phyloP scores from a whole-genome alignment of 2,888 invertebrate genomes.

The Cephus pulcher region DNA sequence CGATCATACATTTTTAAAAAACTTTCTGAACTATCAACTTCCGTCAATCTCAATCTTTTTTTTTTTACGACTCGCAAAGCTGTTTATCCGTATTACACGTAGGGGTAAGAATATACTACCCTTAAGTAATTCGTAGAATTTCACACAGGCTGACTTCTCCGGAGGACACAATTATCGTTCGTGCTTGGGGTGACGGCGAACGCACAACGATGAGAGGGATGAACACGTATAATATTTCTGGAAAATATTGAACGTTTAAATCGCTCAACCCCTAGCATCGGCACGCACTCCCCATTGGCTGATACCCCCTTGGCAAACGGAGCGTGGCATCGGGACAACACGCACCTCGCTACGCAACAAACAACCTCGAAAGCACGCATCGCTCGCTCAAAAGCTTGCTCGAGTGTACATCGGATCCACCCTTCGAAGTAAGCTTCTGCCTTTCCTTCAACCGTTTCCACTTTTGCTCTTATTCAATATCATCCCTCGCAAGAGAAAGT shows the following conservation, averaged over 20 bases:
- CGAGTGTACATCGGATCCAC: background rate
- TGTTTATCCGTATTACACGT: background rate
- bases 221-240: conserved; percentile 30
- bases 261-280: conserved; percentile 33
- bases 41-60: background rate
- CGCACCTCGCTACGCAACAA: conserved; percentile 55
- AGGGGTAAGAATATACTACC: background rate
- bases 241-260: conserved; percentile 43
- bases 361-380: conserved; percentile 48
- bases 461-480: background rate
- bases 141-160: background rate
- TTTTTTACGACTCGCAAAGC: background rate
- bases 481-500: background rate
- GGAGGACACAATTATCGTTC: background rate
- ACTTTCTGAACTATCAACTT: background rate
- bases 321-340: conserved; percentile 42
- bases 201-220: conserved; percentile 1
- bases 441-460: background rate
- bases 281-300: conserved; percentile 31
- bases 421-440: background rate
- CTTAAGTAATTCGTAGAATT: background rate
- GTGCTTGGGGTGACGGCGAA: background rate
- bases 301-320: conserved; percentile 38
- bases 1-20: no score
- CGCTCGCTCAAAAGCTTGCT: conserved; percentile 18